Conservation (phyloP, 2,113 vertebrate genomes). For the Capreolus pygargus region DNA sequence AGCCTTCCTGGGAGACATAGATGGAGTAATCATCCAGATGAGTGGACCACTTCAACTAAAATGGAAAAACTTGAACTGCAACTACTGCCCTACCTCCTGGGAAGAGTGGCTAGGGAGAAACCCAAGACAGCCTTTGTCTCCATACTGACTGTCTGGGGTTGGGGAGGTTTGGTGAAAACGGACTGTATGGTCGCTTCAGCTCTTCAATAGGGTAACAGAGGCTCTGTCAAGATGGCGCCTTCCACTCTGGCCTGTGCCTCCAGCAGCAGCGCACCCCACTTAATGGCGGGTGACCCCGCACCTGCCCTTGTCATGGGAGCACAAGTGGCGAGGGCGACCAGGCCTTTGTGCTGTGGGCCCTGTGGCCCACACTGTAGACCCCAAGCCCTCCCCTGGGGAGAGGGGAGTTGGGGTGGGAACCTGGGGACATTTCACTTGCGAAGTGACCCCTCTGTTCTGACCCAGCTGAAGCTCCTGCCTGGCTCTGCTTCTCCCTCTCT, state of each 20-base stretch:
- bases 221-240: neutral
- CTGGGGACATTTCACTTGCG: neutral
- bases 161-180: neutral
- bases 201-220: neutral
- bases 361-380: neutral
- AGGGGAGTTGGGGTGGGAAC: neutral
- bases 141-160: neutral
- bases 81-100: neutral
- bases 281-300: neutral
- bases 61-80: neutral
- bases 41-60: neutral
- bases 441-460: neutral
- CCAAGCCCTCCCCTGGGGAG: neutral
- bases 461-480: neutral
- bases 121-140: neutral
- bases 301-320: neutral
- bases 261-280: neutral
- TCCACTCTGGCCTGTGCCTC: neutral
- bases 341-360: neutral
- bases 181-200: neutral
- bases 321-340: neutral
- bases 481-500: neutral
- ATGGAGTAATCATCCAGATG: neutral
- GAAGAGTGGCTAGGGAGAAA: neutral
- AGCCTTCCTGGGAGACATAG: neutral